These are phyloP conservation scores for Allolobophora icterica DNA, from an alignment of 2,888 invertebrate genomes.

Conservation along the genomic window DNA sequence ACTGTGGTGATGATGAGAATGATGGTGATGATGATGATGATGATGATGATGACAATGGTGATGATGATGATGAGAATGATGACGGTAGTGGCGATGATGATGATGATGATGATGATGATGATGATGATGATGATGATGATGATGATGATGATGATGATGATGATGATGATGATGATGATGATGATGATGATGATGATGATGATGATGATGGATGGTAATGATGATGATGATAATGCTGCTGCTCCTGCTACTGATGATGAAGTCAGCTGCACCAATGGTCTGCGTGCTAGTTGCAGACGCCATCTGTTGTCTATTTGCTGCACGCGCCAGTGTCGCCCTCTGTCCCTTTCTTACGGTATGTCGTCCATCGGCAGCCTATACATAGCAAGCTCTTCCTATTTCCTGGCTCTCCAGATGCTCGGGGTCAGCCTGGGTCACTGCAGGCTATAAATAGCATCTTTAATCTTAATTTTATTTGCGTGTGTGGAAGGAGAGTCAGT, in stretches of 20 bases:
- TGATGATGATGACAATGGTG: slow-evolving; percentile 39
- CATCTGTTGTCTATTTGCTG: slow-evolving; percentile 24
- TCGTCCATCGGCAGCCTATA: background rate
- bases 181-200: slow-evolving; percentile 39
- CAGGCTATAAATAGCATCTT: background rate
- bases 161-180: slow-evolving; percentile 42
- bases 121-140: slow-evolving; percentile 38
- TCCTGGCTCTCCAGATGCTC: slow-evolving; percentile 15
- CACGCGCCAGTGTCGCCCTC: slow-evolving; percentile 24
- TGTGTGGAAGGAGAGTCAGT: background rate
- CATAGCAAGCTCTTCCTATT: background rate
- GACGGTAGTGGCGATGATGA: no score
- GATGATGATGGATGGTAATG: slow-evolving; percentile 37
- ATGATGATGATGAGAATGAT: background rate
- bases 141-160: slow-evolving; percentile 35
- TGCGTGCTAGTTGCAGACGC: background rate
- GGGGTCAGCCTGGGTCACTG: slow-evolving; percentile 7
- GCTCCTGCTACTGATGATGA: slow-evolving; percentile 39
- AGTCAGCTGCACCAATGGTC: background rate
- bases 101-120: slow-evolving; percentile 36
- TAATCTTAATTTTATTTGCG: background rate
- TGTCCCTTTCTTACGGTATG: background rate
- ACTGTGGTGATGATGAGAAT: background rate
- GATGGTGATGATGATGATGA: background rate
- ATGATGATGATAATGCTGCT: slow-evolving; percentile 41